phyloP scores from a whole-genome alignment of 2,113 vertebrate species.

The Gavialis gangeticus region DNA sequence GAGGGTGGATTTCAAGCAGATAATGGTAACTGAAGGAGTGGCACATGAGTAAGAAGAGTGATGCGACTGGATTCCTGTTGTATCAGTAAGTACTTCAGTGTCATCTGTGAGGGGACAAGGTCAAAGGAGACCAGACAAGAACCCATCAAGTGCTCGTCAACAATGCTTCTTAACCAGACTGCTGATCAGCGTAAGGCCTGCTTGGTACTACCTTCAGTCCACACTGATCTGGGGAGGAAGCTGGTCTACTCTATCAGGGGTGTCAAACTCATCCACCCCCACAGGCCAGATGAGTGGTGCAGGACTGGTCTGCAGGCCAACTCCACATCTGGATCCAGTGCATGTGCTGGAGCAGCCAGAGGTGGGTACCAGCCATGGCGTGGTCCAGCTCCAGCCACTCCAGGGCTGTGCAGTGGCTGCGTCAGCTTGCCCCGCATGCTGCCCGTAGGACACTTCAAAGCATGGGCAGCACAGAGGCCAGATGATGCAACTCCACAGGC shows the following conservation, averaged over 20 bases:
- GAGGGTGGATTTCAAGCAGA: neutral
- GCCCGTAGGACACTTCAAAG: too few relatives aligned
- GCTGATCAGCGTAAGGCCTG: neutral
- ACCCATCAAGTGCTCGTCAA: neutral
- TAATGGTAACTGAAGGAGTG: neutral
- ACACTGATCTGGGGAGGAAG: rapidly evolving
- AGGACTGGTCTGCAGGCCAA: too few relatives aligned
- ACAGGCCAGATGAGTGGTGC: too few relatives aligned
- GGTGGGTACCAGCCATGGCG: too few relatives aligned
- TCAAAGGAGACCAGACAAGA: neutral
- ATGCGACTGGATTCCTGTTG: neutral
- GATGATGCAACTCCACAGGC: too few relatives aligned
- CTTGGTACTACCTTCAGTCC: neutral
- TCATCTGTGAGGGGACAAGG: neutral
- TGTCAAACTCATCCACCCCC: too few relatives aligned
- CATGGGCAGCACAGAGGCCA: too few relatives aligned
- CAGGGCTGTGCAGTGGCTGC: too few relatives aligned
- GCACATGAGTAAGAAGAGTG: neutral
- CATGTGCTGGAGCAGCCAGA: too few relatives aligned
- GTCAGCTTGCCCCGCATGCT: too few relatives aligned
- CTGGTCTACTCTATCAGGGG: neutral
- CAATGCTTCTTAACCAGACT: neutral
- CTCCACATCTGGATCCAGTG: too few relatives aligned
- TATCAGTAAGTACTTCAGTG: neutral
- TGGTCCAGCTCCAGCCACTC: too few relatives aligned